A percentile compares a stretch with the other conserved stretches of the same genome.
phyloP scores from a whole-genome alignment of 2,113 vertebrate species.

The Siniperca chuatsi region DNA sequence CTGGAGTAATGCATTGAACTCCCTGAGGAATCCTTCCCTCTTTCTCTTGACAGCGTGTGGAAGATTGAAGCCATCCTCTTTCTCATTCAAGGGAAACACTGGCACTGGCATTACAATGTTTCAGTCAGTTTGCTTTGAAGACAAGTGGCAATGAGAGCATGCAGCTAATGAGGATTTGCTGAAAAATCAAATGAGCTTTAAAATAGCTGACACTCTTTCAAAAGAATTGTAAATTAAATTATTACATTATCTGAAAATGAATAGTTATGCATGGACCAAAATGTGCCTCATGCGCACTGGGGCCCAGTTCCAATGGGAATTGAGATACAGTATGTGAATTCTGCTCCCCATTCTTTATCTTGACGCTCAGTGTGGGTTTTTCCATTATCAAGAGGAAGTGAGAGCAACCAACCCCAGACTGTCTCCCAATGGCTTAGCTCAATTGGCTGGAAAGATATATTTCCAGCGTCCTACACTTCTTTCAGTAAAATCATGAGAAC shows the following conservation, averaged over 20 bases:
- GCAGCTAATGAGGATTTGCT: conserved; percentile 60
- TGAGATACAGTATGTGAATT: conserved; percentile 54
- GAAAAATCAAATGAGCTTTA: conserved; percentile 64
- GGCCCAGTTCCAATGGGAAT: conserved; percentile 38
- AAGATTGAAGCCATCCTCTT: conserved; percentile 63
- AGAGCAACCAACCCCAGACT: conserved; percentile 57
- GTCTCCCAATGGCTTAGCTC: conserved; percentile 60
- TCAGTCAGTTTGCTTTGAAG: conserved; percentile 69
- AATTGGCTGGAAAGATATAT: conserved; percentile 65
- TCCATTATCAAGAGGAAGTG: conserved; percentile 68
- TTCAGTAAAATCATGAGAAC: conserved; percentile 49
- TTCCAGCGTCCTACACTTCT: conserved; percentile 35
- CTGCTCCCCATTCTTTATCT: conserved; percentile 62
- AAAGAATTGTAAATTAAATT: conserved; percentile 60
- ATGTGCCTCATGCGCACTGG: conserved; percentile 8
- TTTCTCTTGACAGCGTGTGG: conserved; percentile 28
- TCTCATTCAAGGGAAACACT: conserved; percentile 48
- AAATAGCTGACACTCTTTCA: conserved; percentile 39
- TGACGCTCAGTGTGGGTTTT: conserved; percentile 58
- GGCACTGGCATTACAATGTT: conserved; percentile 56
- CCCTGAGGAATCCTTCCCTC: conserved; percentile 52
- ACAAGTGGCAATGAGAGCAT: conserved; percentile 45
- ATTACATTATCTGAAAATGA: conserved; percentile 41
- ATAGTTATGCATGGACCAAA: conserved; percentile 40
- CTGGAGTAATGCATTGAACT: conserved; percentile 66